Evolutionary conservation across 2,888 invertebrate species (phyloP), one percentile per base, ranked within the genome.

Genomic region (Prosapia bicincta): DNA sequence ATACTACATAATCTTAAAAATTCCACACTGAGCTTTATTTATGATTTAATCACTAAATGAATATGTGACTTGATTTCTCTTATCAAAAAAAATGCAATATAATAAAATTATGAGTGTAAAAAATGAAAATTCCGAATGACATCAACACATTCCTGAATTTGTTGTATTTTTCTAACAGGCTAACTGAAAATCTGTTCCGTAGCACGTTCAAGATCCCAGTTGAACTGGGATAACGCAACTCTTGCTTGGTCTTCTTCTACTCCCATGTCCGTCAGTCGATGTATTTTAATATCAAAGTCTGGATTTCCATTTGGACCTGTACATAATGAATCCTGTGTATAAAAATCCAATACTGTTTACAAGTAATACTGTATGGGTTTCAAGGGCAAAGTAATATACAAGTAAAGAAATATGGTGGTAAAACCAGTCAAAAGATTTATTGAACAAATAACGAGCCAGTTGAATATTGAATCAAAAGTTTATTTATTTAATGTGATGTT

Each of bases 161-260:
- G 20, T n/a, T 54, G 38, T 54, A 54, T 54, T 54, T 54, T 54
- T 54, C 20, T 54, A 54, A 54, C 54, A 20, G 68, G 88, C 90
- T 93, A 93, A 90, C 92, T 93, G 86, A 95, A 92, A 82, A 95
- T 87, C 84, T 91, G 91, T 86, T 98, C 97, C 72, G 96, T 96
- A 80, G 98, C 97, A 84, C 93, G 89, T 86, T 95, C 95, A 83
- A 97, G 86, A 83, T 96, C 93, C 98, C 98, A 98, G 85, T 96
- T 93, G 84, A 92, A 93, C 67, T 95, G 93, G 72, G 97, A 97
- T 72, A 98, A 88, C 30, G 97, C 97, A 68, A 94, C 95, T 80
- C 96, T 88, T 28, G 97, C 96, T 84, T 92, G 91, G 82, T 95
- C 92, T 85, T 94, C 95, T 81, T 94, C 94, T 74, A 99, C 91